A percentile compares a stretch with the other conserved stretches of the same genome.
Evolutionary conservation across 2,888 invertebrate species (phyloP).

Genomic region (Pyralis farinalis): DNA sequence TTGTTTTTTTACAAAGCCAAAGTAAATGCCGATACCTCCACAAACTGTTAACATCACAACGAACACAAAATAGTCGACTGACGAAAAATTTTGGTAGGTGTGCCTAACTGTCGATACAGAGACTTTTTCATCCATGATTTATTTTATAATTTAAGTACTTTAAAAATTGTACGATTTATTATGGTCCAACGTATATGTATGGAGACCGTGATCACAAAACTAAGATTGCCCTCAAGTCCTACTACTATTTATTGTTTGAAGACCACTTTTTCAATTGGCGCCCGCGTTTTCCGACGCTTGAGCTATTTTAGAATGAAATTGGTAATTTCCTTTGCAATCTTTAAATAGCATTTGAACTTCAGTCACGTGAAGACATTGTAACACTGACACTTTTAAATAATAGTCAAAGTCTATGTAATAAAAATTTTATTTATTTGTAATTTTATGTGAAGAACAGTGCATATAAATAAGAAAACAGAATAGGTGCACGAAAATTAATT

Average conservation of each 20-base stretch:
- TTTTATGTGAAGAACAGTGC: too few relatives aligned
- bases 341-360: conserved; percentile 23
- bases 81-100: conserved; percentile 70
- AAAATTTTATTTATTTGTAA: too few relatives aligned
- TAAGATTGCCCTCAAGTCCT: not conserved
- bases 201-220: not conserved
- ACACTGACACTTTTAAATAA: too few relatives aligned
- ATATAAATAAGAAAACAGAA: too few relatives aligned
- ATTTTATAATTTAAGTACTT: not conserved
- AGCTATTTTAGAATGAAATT: conserved; percentile 55
- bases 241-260: conserved; percentile 20
- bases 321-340: conserved; percentile 40
- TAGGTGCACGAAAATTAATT: too few relatives aligned
- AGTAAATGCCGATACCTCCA: conserved; percentile 88
- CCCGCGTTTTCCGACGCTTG: conserved; percentile 47
- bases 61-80: conserved; percentile 85
- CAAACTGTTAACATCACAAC: conserved; percentile 86
- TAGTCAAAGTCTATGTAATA: too few relatives aligned
- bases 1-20: conserved; percentile 85
- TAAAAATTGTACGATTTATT: not conserved
- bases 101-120: conserved; percentile 43
- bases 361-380: not conserved
- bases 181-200: not conserved
- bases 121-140: conserved; percentile 23
- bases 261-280: conserved; percentile 59